A percentile compares a stretch with the other conserved stretches of the same genome.
phyloP scores from a whole-genome alignment of 2,113 vertebrate species.

The Alces alces region DNA sequence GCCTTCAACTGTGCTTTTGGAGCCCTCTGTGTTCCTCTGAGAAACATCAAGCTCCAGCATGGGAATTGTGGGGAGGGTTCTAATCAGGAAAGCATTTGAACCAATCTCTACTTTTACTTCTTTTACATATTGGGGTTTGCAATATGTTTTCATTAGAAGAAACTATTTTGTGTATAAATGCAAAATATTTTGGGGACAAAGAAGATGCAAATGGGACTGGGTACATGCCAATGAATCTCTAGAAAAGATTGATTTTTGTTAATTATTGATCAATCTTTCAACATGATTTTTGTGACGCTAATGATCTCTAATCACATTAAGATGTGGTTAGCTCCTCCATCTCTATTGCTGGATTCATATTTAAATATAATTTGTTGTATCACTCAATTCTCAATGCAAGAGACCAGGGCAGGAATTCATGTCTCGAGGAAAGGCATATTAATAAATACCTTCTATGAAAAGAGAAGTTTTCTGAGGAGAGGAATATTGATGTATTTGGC shows the following conservation, averaged over 20 bases:
- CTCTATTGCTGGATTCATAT: not conserved
- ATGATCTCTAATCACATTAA: not conserved
- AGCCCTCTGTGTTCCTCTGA: not conserved
- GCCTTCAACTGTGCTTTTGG: not conserved
- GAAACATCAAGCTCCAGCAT: not conserved
- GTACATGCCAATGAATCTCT: not conserved
- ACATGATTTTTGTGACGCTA: not conserved
- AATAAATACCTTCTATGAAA: conserved; percentile 53
- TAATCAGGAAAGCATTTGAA: not conserved
- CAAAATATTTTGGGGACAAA: not conserved
- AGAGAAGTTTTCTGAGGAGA: conserved; percentile 53
- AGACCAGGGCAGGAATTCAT: conserved; percentile 29
- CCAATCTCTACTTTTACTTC: not conserved
- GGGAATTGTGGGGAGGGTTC: not conserved
- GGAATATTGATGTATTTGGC: conserved; percentile 62
- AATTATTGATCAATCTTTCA: not conserved
- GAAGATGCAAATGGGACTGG: not conserved
- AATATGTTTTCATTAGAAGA: not conserved
- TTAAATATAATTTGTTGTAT: not conserved
- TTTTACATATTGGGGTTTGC: not conserved
- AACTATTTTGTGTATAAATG: not conserved
- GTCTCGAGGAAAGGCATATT: conserved; percentile 6
- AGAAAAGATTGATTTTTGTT: not conserved
- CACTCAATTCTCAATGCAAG: not conserved
- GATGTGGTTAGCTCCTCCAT: not conserved